Conservation (phyloP, 2,797 vertebrate species). For the Sebastes minor region DNA sequence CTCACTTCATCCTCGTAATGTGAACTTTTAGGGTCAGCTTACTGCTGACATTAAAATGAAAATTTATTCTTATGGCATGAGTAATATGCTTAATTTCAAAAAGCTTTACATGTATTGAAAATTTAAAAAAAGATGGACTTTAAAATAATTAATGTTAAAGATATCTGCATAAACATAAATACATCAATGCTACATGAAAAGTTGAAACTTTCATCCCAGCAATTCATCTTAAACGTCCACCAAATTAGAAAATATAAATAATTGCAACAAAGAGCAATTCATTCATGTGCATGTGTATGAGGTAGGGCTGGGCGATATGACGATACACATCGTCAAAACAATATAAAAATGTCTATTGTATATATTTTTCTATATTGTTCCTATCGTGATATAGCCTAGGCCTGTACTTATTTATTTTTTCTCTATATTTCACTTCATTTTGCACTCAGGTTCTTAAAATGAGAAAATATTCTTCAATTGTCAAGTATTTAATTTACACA, state of each 20-base stretch:
- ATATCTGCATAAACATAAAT: background rate
- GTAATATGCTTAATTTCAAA: background rate
- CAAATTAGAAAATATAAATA: background rate
- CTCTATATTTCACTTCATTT: no score
- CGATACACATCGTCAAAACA: no score
- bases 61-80: background rate
- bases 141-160: background rate
- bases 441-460: no score
- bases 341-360: background rate
- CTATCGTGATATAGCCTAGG: no score
- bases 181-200: background rate
- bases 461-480: no score
- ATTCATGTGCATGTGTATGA: background rate
- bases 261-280: background rate
- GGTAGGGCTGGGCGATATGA: fast-evolving
- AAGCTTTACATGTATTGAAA: background rate
- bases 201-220: background rate
- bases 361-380: no score
- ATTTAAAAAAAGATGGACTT: fast-evolving
- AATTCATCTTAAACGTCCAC: background rate
- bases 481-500: no score
- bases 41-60: background rate
- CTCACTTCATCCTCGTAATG: background rate
- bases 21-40: background rate
- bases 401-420: no score